Conservation (phyloP, 2,888 invertebrate species). For the Cryptophagus acutangulus region DNA sequence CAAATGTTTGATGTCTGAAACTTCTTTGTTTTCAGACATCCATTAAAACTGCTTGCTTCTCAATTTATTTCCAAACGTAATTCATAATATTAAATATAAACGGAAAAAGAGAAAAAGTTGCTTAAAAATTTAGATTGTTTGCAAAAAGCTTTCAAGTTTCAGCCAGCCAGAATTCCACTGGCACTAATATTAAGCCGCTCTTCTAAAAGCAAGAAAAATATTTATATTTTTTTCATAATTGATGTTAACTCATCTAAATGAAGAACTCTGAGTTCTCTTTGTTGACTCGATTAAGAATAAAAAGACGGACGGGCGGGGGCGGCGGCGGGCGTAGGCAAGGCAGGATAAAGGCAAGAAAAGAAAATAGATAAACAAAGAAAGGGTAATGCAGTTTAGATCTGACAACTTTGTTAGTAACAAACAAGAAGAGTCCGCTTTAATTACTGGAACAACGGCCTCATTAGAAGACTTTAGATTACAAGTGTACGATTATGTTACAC, state of each 20-base stretch:
- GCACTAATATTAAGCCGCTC: too few species aligned
- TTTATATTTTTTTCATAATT: constrained; percentile 1
- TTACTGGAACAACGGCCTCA: constrained; percentile 41
- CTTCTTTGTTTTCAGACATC: too few species aligned
- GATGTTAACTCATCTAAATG: constrained; percentile 2
- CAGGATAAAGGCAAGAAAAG: constrained; percentile 9
- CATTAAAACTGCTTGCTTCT: too few species aligned
- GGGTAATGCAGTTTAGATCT: constrained; percentile 36
- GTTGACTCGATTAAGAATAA: constrained; percentile 6
- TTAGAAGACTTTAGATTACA: constrained; percentile 39
- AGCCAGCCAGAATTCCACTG: too few species aligned
- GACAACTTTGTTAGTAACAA: constrained; percentile 38
- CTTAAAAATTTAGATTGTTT: too few species aligned
- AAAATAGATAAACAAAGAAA: constrained; percentile 30
- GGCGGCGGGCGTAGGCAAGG: neutral
- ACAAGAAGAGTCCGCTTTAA: constrained; percentile 37
- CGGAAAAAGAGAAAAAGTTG: too few species aligned
- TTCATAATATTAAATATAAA: too few species aligned
- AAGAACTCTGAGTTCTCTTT: constrained; percentile 1
- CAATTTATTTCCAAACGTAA: too few species aligned
- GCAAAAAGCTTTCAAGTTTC: too few species aligned
- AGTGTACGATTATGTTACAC: constrained; percentile 38
- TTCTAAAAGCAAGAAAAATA: too few species aligned
- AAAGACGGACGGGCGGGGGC: neutral
- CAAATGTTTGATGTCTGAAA: too few species aligned